These are phyloP conservation scores for Wiebesia pumilae DNA, from an alignment of 1,140 invertebrate species.

Conservation along the genomic window DNA sequence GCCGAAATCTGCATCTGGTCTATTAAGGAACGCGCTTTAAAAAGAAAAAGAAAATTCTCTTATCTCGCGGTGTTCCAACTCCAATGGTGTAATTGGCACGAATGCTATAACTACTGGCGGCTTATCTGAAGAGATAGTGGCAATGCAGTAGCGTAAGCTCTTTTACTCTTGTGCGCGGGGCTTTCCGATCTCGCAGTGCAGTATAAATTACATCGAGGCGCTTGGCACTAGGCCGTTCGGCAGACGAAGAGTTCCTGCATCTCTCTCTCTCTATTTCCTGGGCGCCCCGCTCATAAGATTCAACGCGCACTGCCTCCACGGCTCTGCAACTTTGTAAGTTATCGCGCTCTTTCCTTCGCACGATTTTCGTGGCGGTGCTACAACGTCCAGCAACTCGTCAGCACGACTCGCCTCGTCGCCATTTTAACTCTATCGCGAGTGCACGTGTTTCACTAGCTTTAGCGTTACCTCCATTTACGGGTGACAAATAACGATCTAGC, in stretches of 20 bases:
- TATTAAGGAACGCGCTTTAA: neutral
- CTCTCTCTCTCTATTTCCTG: neutral
- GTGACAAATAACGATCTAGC: too few relatives aligned
- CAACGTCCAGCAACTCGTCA: neutral
- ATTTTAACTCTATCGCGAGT: too few relatives aligned
- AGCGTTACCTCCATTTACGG: too few relatives aligned
- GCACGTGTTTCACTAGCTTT: too few relatives aligned
- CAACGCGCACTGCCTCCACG: neutral
- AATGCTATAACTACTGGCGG: neutral
- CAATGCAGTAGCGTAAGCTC: conserved; percentile 21
- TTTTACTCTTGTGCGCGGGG: neutral
- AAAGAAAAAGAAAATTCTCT: neutral
- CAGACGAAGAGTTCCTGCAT: neutral
- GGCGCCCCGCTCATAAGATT: too few relatives aligned
- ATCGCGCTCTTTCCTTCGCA: neutral
- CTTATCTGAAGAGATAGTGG: conserved; percentile 41
- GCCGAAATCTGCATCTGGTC: neutral
- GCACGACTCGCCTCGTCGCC: neutral
- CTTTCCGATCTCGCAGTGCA: neutral
- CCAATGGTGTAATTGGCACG: conserved; percentile 4
- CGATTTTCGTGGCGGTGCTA: neutral
- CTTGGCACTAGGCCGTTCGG: too few relatives aligned
- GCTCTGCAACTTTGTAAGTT: neutral
- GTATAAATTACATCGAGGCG: neutral
- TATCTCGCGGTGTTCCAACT: neutral